These are phyloP conservation scores for Babylonia areolata DNA, from an alignment of 1,140 invertebrate species.

Conservation along the genomic window DNA sequence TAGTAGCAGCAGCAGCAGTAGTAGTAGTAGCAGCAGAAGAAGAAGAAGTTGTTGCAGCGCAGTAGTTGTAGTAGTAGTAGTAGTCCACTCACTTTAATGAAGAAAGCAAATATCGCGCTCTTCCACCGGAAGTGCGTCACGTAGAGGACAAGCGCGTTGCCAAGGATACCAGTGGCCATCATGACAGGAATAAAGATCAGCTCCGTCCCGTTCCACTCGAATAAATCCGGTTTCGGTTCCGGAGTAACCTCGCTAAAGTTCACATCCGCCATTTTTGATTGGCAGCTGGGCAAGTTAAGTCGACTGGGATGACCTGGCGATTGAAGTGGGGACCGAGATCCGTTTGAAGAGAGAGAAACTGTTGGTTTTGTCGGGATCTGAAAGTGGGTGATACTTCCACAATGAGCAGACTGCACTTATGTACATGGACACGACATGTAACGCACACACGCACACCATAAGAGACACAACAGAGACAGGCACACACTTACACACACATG, in stretches of 20 bases:
- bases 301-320: too few species aligned
- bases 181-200: constrained; percentile 46
- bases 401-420: too few species aligned
- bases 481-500: too few species aligned
- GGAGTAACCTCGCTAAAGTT: neutral
- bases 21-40: too few species aligned
- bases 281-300: too few species aligned
- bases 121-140: constrained; percentile 54
- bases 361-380: neutral
- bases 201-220: constrained; percentile 50
- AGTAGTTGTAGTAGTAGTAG: neutral
- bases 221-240: constrained; percentile 37
- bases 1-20: too few species aligned
- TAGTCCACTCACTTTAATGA: constrained; percentile 39
- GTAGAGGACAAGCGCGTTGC: constrained; percentile 54
- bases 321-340: neutral
- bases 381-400: too few species aligned
- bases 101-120: constrained; percentile 45
- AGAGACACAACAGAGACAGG: too few species aligned
- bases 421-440: too few species aligned
- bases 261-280: constrained; percentile 15
- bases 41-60: too few species aligned
- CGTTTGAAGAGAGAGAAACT: neutral
- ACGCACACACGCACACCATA: too few species aligned
- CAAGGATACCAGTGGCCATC: constrained; percentile 46